phyloP scores from a whole-genome alignment of 2,797 vertebrate species.

The Paramormyrops hopkinsi region DNA sequence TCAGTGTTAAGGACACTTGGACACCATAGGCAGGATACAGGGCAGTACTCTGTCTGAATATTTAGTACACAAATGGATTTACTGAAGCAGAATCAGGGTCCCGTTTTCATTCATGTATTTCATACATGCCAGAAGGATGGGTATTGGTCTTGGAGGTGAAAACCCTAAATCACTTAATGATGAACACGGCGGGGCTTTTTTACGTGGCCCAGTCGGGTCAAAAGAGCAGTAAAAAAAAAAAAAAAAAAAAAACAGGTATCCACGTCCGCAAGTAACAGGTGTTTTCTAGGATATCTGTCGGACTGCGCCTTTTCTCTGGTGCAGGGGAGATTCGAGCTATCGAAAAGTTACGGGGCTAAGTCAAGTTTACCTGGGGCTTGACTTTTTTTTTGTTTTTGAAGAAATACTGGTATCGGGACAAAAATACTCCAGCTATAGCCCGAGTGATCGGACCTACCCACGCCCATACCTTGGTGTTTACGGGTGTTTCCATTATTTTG shows the following conservation, averaged over 20 bases:
- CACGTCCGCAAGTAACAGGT: background rate
- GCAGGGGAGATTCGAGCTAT: background rate
- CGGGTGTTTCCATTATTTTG: background rate
- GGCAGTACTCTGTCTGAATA: background rate
- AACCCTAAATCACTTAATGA: background rate
- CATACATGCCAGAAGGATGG: background rate
- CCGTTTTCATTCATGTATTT: background rate
- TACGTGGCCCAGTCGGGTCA: background rate
- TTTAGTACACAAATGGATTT: background rate
- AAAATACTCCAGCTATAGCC: too few species aligned
- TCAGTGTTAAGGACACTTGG: background rate
- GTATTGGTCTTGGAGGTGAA: background rate
- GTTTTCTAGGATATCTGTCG: background rate
- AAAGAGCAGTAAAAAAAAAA: background rate
- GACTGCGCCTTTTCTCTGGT: background rate
- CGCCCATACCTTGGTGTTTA: background rate
- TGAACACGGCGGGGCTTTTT: background rate
- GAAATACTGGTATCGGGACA: too few species aligned
- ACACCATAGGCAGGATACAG: background rate
- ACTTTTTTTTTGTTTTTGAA: background rate
- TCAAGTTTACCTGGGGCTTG: background rate
- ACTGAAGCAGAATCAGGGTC: background rate
- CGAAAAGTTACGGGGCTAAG: background rate
- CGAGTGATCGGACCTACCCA: background rate
- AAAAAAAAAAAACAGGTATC: background rate